Evolutionary conservation across 2,888 invertebrate genomes (phyloP).

Genomic region (Ophion obscuratus): DNA sequence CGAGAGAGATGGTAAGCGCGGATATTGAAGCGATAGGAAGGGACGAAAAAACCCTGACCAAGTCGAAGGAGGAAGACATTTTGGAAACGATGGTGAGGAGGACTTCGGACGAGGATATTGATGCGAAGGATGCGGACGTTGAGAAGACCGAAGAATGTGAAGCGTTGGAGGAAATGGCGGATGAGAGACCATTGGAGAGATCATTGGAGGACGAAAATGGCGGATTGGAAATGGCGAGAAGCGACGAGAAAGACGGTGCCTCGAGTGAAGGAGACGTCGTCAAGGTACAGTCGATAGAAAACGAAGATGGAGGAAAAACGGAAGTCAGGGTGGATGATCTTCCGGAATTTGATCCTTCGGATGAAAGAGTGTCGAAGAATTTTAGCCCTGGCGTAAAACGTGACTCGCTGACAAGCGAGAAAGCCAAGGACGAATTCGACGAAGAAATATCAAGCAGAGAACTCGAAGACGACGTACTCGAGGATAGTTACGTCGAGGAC

Average conservation of each 20-base stretch:
- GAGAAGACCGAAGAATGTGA: not conserved
- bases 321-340: slow-evolving; percentile 7
- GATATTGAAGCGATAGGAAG: not conserved
- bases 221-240: slow-evolving; percentile 1
- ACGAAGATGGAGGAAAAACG: not conserved
- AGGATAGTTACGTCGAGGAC: slow-evolving; percentile 60
- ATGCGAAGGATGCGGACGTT: not conserved
- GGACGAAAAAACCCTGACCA: not conserved
- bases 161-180: slow-evolving; percentile 8
- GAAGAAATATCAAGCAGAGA: slow-evolving; percentile 22
- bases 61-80: not conserved
- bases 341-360: not conserved
- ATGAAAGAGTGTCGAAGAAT: slow-evolving; percentile 5
- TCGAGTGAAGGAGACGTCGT: not conserved
- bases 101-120: not conserved
- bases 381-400: not conserved
- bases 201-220: slow-evolving; percentile 7
- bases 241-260: not conserved
- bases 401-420: not conserved
- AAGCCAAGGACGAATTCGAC: not conserved
- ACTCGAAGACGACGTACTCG: slow-evolving; percentile 42
- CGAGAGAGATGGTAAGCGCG: not conserved
- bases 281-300: not conserved
- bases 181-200: not conserved
- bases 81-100: not conserved